Conservation (phyloP, 2,113 vertebrate species). For the Euleptes europaea region DNA sequence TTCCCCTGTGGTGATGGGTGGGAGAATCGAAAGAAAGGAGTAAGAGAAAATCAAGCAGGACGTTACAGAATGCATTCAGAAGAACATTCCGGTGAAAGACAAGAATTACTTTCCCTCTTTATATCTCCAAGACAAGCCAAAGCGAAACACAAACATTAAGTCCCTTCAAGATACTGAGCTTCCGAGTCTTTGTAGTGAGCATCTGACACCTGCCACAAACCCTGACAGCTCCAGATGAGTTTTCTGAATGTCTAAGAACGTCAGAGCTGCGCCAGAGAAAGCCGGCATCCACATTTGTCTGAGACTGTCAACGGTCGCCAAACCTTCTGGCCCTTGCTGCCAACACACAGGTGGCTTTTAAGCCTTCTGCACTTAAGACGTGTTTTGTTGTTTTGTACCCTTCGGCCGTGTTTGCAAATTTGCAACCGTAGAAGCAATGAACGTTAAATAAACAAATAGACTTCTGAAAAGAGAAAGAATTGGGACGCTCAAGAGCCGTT, state of each 20-base stretch:
- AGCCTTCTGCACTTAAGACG: too few relatives aligned
- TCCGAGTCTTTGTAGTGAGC: background rate
- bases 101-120: background rate
- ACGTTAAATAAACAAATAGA: background rate
- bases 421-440: background rate
- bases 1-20: slow-evolving; percentile 81
- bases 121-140: background rate
- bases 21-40: background rate
- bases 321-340: too few relatives aligned
- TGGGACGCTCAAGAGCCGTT: background rate
- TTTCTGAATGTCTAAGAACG: background rate
- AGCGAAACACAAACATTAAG: background rate
- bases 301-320: too few relatives aligned
- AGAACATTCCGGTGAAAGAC: background rate
- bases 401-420: too few relatives aligned
- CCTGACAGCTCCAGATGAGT: background rate
- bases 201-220: background rate
- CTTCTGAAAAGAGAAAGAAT: background rate
- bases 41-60: background rate
- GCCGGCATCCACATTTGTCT: background rate
- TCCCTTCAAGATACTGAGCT: background rate
- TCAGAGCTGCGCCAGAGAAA: background rate
- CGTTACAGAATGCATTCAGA: fast-evolving
- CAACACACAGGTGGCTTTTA: too few relatives aligned
- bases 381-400: too few relatives aligned